These are phyloP conservation scores for Silurus asotus DNA, from an alignment of 2,113 vertebrate species.

Conservation along the genomic window DNA sequence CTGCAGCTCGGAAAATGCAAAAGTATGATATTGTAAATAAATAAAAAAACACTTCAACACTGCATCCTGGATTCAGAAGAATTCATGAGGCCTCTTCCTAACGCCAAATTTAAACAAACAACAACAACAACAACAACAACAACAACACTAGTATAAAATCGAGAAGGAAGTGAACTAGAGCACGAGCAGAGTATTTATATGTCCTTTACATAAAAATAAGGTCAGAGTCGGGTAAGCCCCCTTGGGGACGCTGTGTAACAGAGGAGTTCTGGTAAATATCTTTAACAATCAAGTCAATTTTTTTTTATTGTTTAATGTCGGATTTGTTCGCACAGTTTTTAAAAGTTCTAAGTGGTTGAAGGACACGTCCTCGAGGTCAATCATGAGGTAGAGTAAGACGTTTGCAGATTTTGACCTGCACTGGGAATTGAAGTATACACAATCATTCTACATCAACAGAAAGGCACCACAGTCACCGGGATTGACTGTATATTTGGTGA, in stretches of 20 bases:
- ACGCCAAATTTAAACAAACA: no score
- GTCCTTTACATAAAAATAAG: no score
- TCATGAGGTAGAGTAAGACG: background rate
- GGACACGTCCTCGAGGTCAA: background rate
- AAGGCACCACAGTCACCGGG: background rate
- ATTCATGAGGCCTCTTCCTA: background rate
- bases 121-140: no score
- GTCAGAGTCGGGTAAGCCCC: no score
- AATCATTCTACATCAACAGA: background rate
- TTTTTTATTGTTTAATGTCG: background rate
- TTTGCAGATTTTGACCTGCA: background rate
- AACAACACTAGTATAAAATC: no score
- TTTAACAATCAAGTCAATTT: background rate
- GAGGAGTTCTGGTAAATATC: background rate
- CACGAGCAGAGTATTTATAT: no score
- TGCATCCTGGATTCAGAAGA: background rate
- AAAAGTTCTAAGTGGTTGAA: background rate
- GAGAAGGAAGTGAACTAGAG: no score
- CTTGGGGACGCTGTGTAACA: background rate
- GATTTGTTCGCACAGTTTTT: background rate
- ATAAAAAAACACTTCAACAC: background rate
- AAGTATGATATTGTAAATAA: background rate
- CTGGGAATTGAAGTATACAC: background rate
- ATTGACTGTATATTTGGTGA: background rate
- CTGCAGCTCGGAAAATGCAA: background rate